Evolutionary conservation across 1,140 invertebrate genomes (phyloP).

Genomic region (Dolichoris vasculosae): DNA sequence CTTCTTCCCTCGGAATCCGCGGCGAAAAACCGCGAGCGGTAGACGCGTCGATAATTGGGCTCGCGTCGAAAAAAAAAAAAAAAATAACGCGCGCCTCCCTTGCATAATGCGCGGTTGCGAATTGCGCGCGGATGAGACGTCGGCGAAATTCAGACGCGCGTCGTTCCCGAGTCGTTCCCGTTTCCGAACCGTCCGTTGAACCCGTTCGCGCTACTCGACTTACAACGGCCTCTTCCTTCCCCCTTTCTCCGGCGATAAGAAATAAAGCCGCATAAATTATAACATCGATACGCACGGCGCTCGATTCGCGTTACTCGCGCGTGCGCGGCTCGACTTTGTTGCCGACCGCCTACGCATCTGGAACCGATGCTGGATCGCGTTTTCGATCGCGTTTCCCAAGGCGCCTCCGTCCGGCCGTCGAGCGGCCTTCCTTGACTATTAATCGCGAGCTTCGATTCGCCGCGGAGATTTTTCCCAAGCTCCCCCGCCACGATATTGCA

Average conservation of each 20-base stretch:
- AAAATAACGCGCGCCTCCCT: background rate
- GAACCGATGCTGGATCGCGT: background rate
- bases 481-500: background rate
- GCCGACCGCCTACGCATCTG: background rate
- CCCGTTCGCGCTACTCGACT: constrained; percentile 57
- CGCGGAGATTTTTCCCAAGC: background rate
- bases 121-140: background rate
- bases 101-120: background rate
- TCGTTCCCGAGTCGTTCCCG: constrained; percentile 60
- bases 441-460: background rate
- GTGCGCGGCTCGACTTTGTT: background rate
- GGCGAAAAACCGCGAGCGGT: background rate
- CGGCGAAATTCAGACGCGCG: background rate
- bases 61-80: background rate
- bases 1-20: no score
- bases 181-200: constrained; percentile 57
- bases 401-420: background rate
- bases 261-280: background rate
- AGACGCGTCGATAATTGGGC: background rate
- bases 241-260: background rate
- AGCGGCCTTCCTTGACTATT: background rate
- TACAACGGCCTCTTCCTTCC: constrained; percentile 33
- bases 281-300: background rate
- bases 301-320: background rate
- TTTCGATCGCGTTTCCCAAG: background rate